These are phyloP conservation scores for Malurus elegans DNA, from an alignment of 2,113 vertebrate genomes.

Conservation along the genomic window DNA sequence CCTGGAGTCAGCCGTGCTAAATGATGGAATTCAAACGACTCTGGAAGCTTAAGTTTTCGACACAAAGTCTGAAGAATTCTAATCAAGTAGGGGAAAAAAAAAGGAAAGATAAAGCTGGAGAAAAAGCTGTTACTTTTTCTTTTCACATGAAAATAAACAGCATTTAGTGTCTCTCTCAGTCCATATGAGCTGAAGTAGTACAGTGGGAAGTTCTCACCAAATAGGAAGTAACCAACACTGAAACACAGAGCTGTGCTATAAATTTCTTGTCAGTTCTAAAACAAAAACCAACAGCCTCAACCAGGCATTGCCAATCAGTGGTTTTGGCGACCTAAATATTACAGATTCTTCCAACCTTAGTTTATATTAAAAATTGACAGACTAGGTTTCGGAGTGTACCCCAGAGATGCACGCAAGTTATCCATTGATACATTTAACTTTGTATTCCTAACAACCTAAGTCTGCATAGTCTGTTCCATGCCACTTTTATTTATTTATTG, in stretches of 20 bases:
- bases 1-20: slow-evolving; percentile 90
- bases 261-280: background rate
- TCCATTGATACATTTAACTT: background rate
- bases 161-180: background rate
- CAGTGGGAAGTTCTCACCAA: background rate
- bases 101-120: background rate
- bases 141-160: background rate
- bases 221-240: background rate
- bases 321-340: background rate
- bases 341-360: background rate
- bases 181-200: background rate
- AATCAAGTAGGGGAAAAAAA: background rate
- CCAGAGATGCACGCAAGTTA: background rate
- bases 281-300: background rate
- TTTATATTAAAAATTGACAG: background rate
- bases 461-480: background rate
- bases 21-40: slow-evolving; percentile 78
- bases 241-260: background rate
- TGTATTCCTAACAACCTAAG: background rate
- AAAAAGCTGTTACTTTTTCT: background rate
- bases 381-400: background rate
- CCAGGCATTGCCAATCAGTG: background rate
- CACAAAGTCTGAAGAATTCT: slow-evolving; percentile 94
- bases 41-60: slow-evolving; percentile 84
- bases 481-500: background rate